Conservation (phyloP, 30 jellyfish, hydroid and myxozoan species). For the Hydractinia symbiolongicarpus region DNA sequence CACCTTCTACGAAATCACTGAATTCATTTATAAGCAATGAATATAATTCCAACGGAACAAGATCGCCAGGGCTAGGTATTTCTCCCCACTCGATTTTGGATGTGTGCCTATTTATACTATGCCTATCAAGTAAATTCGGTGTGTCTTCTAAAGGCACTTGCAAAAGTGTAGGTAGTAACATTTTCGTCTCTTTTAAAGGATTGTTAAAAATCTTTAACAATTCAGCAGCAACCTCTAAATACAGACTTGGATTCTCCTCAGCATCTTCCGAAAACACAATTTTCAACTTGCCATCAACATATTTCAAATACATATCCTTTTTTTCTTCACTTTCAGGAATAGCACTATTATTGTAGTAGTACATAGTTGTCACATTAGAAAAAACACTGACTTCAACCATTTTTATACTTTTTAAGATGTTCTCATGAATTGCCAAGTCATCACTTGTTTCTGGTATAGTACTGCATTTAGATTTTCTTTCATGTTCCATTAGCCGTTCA, state of each 20-base stretch:
- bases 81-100: background rate
- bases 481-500: constrained; percentile 47
- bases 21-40: constrained; percentile 45
- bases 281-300: background rate
- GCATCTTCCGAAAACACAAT: background rate
- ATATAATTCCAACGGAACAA: constrained; percentile 60
- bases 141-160: background rate
- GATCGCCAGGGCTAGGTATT: constrained; percentile 42
- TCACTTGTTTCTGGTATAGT: background rate
- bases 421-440: background rate
- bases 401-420: background rate
- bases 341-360: no score
- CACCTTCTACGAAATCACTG: constrained; percentile 42
- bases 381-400: background rate
- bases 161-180: constrained; percentile 5
- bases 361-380: background rate
- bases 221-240: background rate
- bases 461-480: background rate
- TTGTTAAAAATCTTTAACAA: background rate
- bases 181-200: background rate
- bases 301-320: background rate
- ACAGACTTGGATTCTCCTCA: background rate
- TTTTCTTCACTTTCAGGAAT: no score
- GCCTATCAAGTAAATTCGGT: constrained; percentile 25
- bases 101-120: constrained; percentile 17